A percentile compares a stretch with the other conserved stretches of the same genome.
Evolutionary conservation across 2,888 invertebrate genomes (phyloP).

Genomic region (Caenorhabditis virilis): DNA sequence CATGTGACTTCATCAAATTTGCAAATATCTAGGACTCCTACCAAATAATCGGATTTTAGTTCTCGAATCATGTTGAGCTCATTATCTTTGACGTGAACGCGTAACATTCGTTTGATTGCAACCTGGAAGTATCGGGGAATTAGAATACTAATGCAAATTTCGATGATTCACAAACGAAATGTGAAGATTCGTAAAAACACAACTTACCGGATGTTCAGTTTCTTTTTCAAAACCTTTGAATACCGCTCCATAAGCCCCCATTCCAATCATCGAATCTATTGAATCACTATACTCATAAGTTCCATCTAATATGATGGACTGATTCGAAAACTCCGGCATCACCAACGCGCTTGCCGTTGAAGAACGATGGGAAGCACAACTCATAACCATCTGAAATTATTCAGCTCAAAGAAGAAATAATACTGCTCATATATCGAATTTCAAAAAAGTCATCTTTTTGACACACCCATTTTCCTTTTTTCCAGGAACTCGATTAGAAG

Average conservation of each 20-base stretch:
- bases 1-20: slow-evolving; percentile 46
- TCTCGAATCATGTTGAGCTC: slow-evolving; percentile 60
- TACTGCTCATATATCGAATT: too few species aligned
- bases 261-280: slow-evolving; percentile 54
- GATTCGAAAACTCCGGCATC: slow-evolving; percentile 33
- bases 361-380: slow-evolving; percentile 31
- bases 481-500: too few species aligned
- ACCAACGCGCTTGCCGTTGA: slow-evolving; percentile 30
- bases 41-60: slow-evolving; percentile 51
- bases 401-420: slow-evolving; percentile 4
- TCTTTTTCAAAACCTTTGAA: slow-evolving; percentile 51
- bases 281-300: slow-evolving; percentile 57
- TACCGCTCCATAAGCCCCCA: slow-evolving; percentile 64
- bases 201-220: slow-evolving; percentile 13
- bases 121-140: slow-evolving; percentile 40
- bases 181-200: too few species aligned
- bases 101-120: slow-evolving; percentile 62
- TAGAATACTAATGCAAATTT: not conserved
- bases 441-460: too few species aligned
- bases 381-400: slow-evolving; percentile 26
- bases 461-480: too few species aligned
- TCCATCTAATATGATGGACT: slow-evolving; percentile 17
- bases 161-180: too few species aligned
- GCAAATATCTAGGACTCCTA: slow-evolving; percentile 65
- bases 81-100: slow-evolving; percentile 58